Conservation (phyloP, 2,113 vertebrate species). For the Myocastor coypus region DNA sequence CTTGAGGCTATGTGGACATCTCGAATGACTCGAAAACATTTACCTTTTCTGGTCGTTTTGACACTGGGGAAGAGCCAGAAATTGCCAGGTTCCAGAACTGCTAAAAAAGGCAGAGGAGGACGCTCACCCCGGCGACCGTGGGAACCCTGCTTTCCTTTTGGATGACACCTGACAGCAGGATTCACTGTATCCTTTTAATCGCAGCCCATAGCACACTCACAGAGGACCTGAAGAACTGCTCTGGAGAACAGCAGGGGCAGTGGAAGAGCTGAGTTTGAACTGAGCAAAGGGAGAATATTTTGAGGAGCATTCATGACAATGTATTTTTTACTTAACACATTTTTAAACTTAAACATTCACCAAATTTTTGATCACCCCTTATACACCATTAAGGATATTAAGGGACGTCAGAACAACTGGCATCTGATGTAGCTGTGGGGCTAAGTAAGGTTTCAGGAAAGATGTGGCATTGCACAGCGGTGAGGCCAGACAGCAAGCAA, state of each 20-base stretch:
- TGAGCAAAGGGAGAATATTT: not conserved
- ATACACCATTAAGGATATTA: not conserved
- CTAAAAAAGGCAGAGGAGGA: not conserved
- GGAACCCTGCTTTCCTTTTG: not conserved
- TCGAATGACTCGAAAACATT: not conserved
- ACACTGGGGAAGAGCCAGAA: not conserved
- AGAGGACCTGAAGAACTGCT: not conserved
- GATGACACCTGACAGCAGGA: not conserved
- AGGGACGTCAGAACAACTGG: not conserved
- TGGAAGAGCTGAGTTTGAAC: not conserved
- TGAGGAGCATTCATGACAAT: not conserved
- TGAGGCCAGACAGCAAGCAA: not conserved
- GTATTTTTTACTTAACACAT: not conserved
- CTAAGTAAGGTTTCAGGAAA: not conserved
- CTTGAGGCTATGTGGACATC: not conserved
- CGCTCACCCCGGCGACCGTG: fast-evolving
- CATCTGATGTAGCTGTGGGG: not conserved
- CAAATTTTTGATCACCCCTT: not conserved
- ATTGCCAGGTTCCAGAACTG: not conserved
- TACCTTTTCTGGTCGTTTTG: not conserved
- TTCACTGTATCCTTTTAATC: not conserved
- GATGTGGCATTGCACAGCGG: not conserved
- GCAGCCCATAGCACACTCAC: not conserved
- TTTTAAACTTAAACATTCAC: not conserved
- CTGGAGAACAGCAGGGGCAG: not conserved